These are phyloP conservation scores for Catharus minimus DNA, from an alignment of 2,113 vertebrate species.

Conservation along the genomic window DNA sequence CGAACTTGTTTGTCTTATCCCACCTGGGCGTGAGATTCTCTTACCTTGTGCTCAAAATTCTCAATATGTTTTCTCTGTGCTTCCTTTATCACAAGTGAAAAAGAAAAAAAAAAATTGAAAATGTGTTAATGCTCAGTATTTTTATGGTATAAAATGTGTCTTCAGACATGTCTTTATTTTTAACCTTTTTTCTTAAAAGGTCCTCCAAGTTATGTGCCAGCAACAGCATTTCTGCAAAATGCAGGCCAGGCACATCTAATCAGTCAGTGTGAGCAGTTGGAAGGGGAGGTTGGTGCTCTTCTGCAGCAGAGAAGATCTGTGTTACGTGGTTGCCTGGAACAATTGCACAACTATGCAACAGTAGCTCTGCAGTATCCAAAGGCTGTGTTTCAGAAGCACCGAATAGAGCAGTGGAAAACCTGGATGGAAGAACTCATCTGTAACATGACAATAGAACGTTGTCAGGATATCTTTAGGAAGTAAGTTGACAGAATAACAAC, in stretches of 20 bases:
- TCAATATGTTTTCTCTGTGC: not conserved
- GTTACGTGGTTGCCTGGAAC: slow-evolving; percentile 90
- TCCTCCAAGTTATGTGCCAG: slow-evolving; percentile 97
- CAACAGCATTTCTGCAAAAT: slow-evolving; percentile 94
- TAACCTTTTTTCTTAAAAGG: slow-evolving; percentile 73
- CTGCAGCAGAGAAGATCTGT: slow-evolving; percentile 92
- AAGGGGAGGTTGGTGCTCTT: slow-evolving; percentile 87
- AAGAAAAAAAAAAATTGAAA: not conserved
- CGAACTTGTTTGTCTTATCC: not conserved
- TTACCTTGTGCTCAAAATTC: not conserved
- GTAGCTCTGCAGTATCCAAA: slow-evolving; percentile 96
- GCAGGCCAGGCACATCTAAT: slow-evolving; percentile 96
- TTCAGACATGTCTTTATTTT: not conserved
- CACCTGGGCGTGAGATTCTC: not conserved
- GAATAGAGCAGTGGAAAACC: slow-evolving; percentile 92
- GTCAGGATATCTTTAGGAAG: slow-evolving; percentile 91
- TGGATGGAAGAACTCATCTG: slow-evolving; percentile 95
- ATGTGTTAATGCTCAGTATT: not conserved
- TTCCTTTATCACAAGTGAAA: not conserved
- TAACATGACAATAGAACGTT: slow-evolving; percentile 89
- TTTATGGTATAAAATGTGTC: not conserved
- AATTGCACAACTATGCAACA: slow-evolving; percentile 95
- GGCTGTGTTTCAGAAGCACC: slow-evolving; percentile 87
- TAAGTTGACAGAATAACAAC: slow-evolving; percentile 60
- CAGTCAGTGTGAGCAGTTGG: slow-evolving; percentile 93